Base-by-base conservation (phyloP, 2,888 invertebrate genomes). In the Mesochorus sp. region DNA sequence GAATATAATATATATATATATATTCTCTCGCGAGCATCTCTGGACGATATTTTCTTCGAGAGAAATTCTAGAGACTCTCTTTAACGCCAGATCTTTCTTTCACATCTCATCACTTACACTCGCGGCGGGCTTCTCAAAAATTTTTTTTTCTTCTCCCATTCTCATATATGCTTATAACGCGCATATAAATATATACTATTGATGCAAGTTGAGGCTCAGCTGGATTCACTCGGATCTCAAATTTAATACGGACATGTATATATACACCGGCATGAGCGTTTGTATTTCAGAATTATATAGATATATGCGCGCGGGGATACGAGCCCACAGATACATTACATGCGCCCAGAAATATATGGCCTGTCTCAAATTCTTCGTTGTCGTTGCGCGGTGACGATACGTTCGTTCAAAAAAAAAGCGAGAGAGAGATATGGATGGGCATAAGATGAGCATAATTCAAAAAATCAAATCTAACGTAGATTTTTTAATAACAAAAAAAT, bases 231-330 rank as follows among this genome's bases (percentile, higher is more conserved):
- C 17, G 55, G 59, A 53, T 71, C 42, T 31, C 21, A n/a, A 39
- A 51, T 42, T 59, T 72, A 53, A 67, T 72, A 76, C 55, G 67
- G 51, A 61, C 47, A 44, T 67, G 12, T 51, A 62, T 57, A 12
- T 44, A n/a, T 14, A 28, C 31, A 12, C 21, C 14, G 42, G 44
- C n/a, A 53, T 51, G 47, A 26, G 42, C 14, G 39, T 24, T 47
- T 68, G 31, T 59, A 74, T 74, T 59, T 42, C 19, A 31, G 51
- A 28, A 59, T 28, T 4, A 55, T 10, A 34, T 2, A 47, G 3
- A 47, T 6, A 47, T 8, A 47, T 47, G 17, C 47, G 8, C 8
- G 5, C 6, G n/a, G 55, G 31, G 10, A 34, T 12, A 57, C 2
- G 49, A 64, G 49, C 34, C 49, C 12, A 66, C 42, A 47, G 21